Conservation (phyloP, 2,888 invertebrate genomes). For the Tuberolachnus salignus region DNA sequence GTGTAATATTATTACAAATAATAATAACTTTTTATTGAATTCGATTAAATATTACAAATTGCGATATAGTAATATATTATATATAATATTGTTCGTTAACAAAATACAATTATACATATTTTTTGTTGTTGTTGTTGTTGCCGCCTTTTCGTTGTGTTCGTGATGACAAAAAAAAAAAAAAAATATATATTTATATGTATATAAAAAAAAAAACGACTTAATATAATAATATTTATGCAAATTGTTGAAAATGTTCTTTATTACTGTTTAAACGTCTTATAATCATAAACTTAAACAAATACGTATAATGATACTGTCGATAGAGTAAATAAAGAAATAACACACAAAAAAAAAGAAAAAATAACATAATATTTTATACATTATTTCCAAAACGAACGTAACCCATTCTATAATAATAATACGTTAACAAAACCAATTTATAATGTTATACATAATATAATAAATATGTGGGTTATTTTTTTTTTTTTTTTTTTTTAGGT, state of each 20-base stretch:
- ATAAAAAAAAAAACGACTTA: constrained; percentile 6
- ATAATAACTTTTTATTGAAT: constrained; percentile 52
- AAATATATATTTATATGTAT: neutral
- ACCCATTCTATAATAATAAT: neutral
- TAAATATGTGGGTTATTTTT: no score
- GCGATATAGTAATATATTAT: neutral
- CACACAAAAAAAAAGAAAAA: no score
- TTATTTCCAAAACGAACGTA: neutral
- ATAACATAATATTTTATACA: constrained; percentile 6
- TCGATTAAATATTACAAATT: constrained; percentile 55
- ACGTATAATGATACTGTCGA: constrained; percentile 7
- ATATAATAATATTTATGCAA: constrained; percentile 33
- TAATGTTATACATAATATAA: neutral
- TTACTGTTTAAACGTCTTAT: constrained; percentile 10
- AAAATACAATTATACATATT: constrained; percentile 53
- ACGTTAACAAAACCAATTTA: constrained; percentile 23
- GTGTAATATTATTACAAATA: constrained; percentile 23
- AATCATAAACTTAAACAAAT: neutral
- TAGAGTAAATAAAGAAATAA: neutral
- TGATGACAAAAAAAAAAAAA: constrained; percentile 21
- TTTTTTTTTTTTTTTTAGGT: constrained; percentile 8
- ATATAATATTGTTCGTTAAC: constrained; percentile 38
- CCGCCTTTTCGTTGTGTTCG: constrained; percentile 6
- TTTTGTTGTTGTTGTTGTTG: no score
- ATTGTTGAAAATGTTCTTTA: constrained; percentile 10